Percentiles rank a stretch among this genome's conserved stretches.
Evolutionary conservation across 2,797 vertebrate genomes (phyloP).

Genomic region (Megalops cyprinoides): DNA sequence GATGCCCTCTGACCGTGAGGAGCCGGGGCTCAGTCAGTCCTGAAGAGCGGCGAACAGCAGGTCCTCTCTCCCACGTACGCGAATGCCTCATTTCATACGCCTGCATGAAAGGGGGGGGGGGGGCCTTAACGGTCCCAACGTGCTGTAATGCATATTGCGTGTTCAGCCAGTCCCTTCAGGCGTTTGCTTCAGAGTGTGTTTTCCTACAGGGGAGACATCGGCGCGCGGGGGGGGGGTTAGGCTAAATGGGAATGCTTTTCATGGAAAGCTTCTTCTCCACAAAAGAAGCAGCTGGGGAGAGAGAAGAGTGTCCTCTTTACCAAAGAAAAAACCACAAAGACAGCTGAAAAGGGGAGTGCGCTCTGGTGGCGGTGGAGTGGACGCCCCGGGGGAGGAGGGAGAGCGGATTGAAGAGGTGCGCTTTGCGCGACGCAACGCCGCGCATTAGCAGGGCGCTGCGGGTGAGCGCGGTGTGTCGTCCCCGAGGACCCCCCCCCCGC

Average conservation of each 20-base stretch:
- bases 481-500: background rate
- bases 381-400: background rate
- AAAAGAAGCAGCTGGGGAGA: slow-evolving; percentile 24
- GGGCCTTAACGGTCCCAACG: slow-evolving; percentile 18
- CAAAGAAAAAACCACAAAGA: slow-evolving; percentile 16
- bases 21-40: background rate
- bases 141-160: slow-evolving; percentile 45
- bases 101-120: slow-evolving; percentile 32
- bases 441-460: slow-evolving; percentile 5
- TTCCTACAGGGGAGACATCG: slow-evolving; percentile 27
- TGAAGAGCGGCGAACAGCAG: background rate
- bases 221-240: slow-evolving; percentile 18
- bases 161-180: slow-evolving; percentile 41
- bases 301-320: slow-evolving; percentile 19
- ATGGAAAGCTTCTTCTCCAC: slow-evolving; percentile 36
- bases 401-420: slow-evolving; percentile 5
- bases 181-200: slow-evolving; percentile 31
- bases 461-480: background rate
- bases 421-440: slow-evolving; percentile 24
- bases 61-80: background rate
- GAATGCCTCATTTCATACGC: slow-evolving; percentile 37
- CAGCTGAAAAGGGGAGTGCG: slow-evolving; percentile 8
- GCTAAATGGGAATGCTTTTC: slow-evolving; percentile 44
- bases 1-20: background rate
- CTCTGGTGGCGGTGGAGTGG: background rate